Conservation (phyloP, 2,888 invertebrate species). For the Microctonus brassicae region DNA sequence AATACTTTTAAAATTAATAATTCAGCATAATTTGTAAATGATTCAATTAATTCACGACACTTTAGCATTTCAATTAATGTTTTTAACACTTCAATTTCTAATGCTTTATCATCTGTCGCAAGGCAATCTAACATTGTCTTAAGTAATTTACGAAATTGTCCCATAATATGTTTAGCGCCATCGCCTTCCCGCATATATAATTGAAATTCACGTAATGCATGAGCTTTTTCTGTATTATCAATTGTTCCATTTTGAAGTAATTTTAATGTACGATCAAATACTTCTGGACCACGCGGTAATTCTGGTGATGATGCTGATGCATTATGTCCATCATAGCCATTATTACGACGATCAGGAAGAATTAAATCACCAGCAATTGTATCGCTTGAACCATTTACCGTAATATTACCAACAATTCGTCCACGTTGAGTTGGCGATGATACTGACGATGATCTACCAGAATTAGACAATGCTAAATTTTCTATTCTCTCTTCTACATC, state of each 20-base stretch:
- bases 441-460: slow-evolving; percentile 69
- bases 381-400: slow-evolving; percentile 65
- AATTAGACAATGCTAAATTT: slow-evolving; percentile 69
- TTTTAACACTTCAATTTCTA: slow-evolving; percentile 83
- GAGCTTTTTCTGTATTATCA: slow-evolving; percentile 57
- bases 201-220: slow-evolving; percentile 64
- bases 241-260: slow-evolving; percentile 58
- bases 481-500: slow-evolving; percentile 74
- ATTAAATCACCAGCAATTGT: slow-evolving; percentile 66
- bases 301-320: slow-evolving; percentile 2
- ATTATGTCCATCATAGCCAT: slow-evolving; percentile 56
- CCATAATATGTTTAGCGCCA: slow-evolving; percentile 50
- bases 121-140: slow-evolving; percentile 84
- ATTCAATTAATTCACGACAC: slow-evolving; percentile 80
- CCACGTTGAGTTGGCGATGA: slow-evolving; percentile 68
- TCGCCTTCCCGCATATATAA: slow-evolving; percentile 64
- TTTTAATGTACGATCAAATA: slow-evolving; percentile 63
- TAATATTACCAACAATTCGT: slow-evolving; percentile 58
- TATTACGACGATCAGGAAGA: slow-evolving; percentile 64
- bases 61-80: slow-evolving; percentile 89
- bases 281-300: slow-evolving; percentile 58
- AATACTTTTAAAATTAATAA: slow-evolving; percentile 90
- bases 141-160: slow-evolving; percentile 70
- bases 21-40: slow-evolving; percentile 92
- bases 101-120: slow-evolving; percentile 74